Conservation (phyloP, 1,140 invertebrate genomes). For the Gryllus bimaculatus region DNA sequence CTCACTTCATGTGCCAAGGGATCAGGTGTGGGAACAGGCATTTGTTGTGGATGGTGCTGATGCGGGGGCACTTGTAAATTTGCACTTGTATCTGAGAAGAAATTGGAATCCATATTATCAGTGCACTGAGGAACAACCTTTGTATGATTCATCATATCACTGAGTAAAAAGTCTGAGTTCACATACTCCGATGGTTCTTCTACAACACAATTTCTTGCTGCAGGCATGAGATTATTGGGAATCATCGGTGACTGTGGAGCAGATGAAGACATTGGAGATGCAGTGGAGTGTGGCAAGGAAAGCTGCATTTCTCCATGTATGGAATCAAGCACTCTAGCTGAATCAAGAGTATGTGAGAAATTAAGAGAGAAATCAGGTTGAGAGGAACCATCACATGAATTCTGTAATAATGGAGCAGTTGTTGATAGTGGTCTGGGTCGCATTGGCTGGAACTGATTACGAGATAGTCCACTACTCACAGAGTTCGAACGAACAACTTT, state of each 20-base stretch:
- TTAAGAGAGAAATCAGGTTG: neutral
- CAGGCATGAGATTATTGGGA: neutral
- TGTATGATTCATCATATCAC: neutral
- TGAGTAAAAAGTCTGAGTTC: conserved; percentile 2
- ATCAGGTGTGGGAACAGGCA: conserved; percentile 24
- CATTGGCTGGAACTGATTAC: neutral
- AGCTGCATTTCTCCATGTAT: neutral
- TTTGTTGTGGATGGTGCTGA: neutral
- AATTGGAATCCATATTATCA: neutral
- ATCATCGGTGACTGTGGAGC: conserved; percentile 22
- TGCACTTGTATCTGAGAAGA: neutral
- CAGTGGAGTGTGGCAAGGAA: neutral
- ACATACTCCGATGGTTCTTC: neutral
- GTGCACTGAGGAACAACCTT: neutral
- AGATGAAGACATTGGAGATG: conserved; percentile 20
- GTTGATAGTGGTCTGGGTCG: neutral
- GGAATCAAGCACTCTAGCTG: neutral
- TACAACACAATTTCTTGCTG: neutral
- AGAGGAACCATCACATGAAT: no score
- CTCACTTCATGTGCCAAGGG: conserved; percentile 42
- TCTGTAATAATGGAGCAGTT: neutral
- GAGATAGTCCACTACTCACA: neutral
- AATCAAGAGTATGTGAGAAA: neutral
- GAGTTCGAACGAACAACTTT: conserved; percentile 16
- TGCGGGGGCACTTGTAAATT: neutral